Conservation (phyloP, 2,888 invertebrate genomes). For the Thereva nobilitata region DNA sequence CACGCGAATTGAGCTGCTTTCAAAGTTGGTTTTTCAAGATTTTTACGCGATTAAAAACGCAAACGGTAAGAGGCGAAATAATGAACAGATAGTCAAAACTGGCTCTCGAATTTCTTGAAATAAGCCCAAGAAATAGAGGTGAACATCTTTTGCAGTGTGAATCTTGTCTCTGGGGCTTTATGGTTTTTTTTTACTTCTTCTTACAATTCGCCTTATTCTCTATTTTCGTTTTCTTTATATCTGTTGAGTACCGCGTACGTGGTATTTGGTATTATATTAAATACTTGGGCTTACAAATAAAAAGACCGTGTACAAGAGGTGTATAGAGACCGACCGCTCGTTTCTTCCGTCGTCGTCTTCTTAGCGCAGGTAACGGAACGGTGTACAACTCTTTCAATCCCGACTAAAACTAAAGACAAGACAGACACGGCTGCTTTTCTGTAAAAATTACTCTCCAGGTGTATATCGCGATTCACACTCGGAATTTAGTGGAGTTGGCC, state of each 20-base stretch:
- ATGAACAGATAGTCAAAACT: constrained; percentile 18
- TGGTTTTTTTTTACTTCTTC: constrained; percentile 4
- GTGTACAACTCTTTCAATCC: constrained; percentile 42
- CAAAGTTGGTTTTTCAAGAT: constrained; percentile 11
- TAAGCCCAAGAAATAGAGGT: constrained; percentile 25
- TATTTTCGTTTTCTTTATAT: constrained; percentile 21
- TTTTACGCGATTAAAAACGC: neutral
- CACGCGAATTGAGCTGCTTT: constrained; percentile 17
- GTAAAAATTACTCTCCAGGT: constrained; percentile 34
- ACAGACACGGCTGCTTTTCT: constrained; percentile 37
- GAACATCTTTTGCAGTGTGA: constrained; percentile 18
- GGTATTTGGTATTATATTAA: too few relatives aligned
- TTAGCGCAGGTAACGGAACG: constrained; percentile 36
- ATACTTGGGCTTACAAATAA: too few relatives aligned
- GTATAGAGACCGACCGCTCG: constrained; percentile 21
- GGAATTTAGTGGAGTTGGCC: constrained; percentile 4
- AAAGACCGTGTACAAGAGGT: constrained; percentile 2
- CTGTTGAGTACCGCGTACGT: neutral
- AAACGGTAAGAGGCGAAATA: constrained; percentile 16
- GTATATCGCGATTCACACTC: constrained; percentile 39
- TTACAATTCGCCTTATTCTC: constrained; percentile 23
- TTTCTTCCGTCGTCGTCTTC: constrained; percentile 8
- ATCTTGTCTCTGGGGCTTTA: constrained; percentile 25
- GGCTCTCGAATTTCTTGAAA: constrained; percentile 26
- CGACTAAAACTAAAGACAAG: constrained; percentile 41